Evolutionary conservation across 35 echinoderm and acorn worm genomes (phyloP).

Genomic region (Ptychodera flava): DNA sequence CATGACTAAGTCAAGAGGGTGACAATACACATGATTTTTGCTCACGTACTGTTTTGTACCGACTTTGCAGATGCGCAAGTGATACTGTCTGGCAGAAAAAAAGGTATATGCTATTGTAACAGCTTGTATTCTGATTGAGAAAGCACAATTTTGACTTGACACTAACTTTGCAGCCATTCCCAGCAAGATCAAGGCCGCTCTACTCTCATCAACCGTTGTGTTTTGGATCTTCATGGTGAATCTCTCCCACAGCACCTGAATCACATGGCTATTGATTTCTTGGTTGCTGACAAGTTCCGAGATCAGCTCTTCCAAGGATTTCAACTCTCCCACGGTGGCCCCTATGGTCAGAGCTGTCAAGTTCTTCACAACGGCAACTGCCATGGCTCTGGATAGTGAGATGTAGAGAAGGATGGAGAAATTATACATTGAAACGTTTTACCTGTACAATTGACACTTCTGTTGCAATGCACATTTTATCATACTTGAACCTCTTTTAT

Average conservation of each 20-base stretch:
- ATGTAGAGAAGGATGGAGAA: too few relatives aligned
- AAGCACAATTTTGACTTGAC: not conserved
- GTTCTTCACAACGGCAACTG: slow-evolving; percentile 71
- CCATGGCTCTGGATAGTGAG: slow-evolving; percentile 49
- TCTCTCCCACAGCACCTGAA: slow-evolving; percentile 90
- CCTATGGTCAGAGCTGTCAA: slow-evolving; percentile 72
- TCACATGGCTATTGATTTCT: slow-evolving; percentile 63
- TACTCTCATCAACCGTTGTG: slow-evolving; percentile 56
- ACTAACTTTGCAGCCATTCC: slow-evolving; percentile 94
- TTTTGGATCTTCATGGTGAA: slow-evolving; percentile 81
- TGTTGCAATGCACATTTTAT: too few relatives aligned
- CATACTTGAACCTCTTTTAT: too few relatives aligned
- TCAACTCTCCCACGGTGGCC: slow-evolving; percentile 79
- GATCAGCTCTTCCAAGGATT: slow-evolving; percentile 87
- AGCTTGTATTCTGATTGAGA: too few relatives aligned
- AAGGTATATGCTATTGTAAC: too few relatives aligned
- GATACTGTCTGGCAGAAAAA: too few relatives aligned
- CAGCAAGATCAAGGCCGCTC: slow-evolving; percentile 62
- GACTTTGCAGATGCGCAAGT: too few relatives aligned
- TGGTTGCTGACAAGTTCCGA: slow-evolving; percentile 67
- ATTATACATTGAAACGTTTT: too few relatives aligned
- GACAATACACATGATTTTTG: too few relatives aligned
- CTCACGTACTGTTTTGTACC: too few relatives aligned
- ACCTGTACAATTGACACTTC: too few relatives aligned
- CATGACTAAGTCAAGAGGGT: too few relatives aligned